These are phyloP conservation scores for Eurystomus gularis DNA, from an alignment of 2,113 vertebrate species.

Conservation along the genomic window DNA sequence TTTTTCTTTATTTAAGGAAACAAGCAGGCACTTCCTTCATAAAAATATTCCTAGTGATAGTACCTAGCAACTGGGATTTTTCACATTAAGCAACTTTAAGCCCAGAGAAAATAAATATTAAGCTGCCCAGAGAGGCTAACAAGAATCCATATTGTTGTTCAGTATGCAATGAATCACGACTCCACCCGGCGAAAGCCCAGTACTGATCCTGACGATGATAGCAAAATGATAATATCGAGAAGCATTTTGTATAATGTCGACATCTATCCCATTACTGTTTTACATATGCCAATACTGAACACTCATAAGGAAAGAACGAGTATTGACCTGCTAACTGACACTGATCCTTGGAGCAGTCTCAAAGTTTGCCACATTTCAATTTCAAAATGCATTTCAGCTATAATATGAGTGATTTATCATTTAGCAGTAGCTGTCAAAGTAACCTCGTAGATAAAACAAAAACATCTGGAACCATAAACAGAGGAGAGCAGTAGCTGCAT, in stretches of 20 bases:
- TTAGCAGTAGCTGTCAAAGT: constrained; percentile 82
- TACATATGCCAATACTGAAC: constrained; percentile 60
- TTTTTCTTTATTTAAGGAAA: constrained; percentile 19
- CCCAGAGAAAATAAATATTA: constrained; percentile 22
- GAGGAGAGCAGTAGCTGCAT: constrained; percentile 77
- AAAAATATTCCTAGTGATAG: neutral
- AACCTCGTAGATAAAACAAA: constrained; percentile 83
- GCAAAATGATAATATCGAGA: constrained; percentile 50
- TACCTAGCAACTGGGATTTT: constrained; percentile 36
- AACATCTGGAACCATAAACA: constrained; percentile 86
- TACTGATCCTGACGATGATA: constrained; percentile 39
- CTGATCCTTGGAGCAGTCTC: constrained; percentile 70
- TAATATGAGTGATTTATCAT: constrained; percentile 87
- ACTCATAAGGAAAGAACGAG: constrained; percentile 39
- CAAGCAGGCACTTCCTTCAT: neutral
- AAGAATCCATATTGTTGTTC: constrained; percentile 14
- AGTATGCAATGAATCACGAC: constrained; percentile 38
- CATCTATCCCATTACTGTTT: constrained; percentile 42
- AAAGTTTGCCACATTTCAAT: constrained; percentile 81
- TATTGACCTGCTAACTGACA: constrained; percentile 72
- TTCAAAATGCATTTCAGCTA: constrained; percentile 80
- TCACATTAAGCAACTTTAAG: constrained; percentile 31
- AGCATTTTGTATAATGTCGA: constrained; percentile 43
- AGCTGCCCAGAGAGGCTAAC: constrained; percentile 26
- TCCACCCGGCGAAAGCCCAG: constrained; percentile 9